Base-by-base conservation (phyloP, 2,888 invertebrate genomes). In the Achlya flavicornis region DNA sequence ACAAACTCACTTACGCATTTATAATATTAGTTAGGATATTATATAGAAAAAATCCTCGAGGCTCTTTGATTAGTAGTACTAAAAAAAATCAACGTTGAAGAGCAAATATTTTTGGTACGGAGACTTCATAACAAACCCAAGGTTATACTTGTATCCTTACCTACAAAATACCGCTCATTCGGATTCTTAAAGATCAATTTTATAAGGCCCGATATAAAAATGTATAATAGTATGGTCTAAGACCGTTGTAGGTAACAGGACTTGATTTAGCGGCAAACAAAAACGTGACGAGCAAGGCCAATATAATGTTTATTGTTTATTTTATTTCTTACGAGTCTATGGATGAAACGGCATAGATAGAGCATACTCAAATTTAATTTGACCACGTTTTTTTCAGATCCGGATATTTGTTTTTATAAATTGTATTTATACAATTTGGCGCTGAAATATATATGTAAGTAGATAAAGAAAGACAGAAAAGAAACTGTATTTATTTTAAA, bases 201-300 rank as follows among this genome's bases (percentile, higher is more conserved):
- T 73, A 66, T 64, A 64, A 64, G 64, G 64, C 48, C 57, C 38
- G 48, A 63, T 64, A 67, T 64, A 61, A 64, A 65, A 64, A 63
- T 62, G 57, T 46, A 60, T 64, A 63, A 32, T 63, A 65, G 66
- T 61, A 62, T 68, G 70, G 67, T 68, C 65, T 67, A 66, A 69
- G 67, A 57, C 73, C 70, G 67, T 66, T 67, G 58, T 53, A 19
- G 53, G 53, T 73, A 73, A 73, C 70, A 75, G 70, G 73, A 77
- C 71, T 69, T 71, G 66, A 68, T 65, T 66, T 65, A 26, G 66
- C 32, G 63, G 58, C 58, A 62, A 72, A 58, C 61, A 74, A 76
- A 74, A 75, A 71, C 66, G 61, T 69, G 71, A 77, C 70, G 67
- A 58, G 68, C 73, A 75, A 77, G 77, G 73, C 65, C 68, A 63